phyloP scores from a whole-genome alignment of 1,140 invertebrate species.

The Euura lappo region DNA sequence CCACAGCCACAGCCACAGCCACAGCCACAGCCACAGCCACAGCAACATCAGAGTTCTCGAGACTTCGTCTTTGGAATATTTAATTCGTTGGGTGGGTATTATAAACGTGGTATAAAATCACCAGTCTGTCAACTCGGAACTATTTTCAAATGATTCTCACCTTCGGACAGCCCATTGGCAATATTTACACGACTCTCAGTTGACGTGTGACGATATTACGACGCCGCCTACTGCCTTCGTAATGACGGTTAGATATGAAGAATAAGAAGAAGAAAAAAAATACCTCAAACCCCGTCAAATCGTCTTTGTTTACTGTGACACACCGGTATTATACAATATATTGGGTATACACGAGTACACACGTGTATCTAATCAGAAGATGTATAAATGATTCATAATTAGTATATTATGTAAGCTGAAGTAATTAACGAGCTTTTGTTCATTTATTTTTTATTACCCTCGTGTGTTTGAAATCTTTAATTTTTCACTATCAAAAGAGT shows the following conservation, averaged over 20 bases:
- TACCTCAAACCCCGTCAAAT: no score
- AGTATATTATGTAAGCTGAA: neutral
- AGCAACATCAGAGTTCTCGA: neutral
- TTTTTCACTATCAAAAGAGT: neutral
- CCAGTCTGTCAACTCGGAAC: neutral
- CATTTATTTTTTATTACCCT: neutral
- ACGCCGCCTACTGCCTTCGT: neutral
- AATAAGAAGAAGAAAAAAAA: no score
- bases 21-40: no score
- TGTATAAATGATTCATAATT: neutral
- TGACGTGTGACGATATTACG: slow-evolving; percentile 1
- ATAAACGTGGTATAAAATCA: neutral
- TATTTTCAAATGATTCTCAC: slow-evolving; percentile 1
- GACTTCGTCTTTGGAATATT: slow-evolving; percentile 2
- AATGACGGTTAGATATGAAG: neutral
- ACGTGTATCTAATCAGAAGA: neutral
- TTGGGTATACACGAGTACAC: no score
- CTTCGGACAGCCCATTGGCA: slow-evolving; percentile 1
- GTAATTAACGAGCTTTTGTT: neutral
- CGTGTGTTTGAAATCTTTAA: neutral
- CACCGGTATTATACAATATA: no score
- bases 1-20: no score
- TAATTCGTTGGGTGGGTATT: neutral
- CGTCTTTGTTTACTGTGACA: no score
- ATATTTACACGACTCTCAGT: slow-evolving; percentile 4